Evolutionary conservation across 2,113 vertebrate species (phyloP).

Genomic region (Otis tarda): DNA sequence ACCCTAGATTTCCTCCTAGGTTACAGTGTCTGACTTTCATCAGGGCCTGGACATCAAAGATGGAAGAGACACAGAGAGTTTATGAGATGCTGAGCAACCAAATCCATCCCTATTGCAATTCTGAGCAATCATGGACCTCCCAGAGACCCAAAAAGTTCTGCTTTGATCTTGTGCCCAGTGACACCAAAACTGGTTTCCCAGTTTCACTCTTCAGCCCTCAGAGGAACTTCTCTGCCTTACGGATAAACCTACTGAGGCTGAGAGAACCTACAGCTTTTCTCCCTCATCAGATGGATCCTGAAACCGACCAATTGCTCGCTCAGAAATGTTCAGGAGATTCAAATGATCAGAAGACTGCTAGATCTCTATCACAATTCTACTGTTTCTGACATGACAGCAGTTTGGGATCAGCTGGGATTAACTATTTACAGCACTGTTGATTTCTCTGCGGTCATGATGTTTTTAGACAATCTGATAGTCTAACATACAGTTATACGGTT

Average conservation of each 20-base stretch:
- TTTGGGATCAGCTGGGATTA: background rate
- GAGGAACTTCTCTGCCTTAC: background rate
- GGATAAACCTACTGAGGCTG: background rate
- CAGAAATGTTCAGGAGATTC: background rate
- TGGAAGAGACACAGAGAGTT: background rate
- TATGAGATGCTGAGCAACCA: background rate
- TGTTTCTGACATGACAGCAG: background rate
- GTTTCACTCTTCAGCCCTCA: background rate
- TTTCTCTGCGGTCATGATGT: background rate
- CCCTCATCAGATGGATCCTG: background rate
- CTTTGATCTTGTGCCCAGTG: background rate
- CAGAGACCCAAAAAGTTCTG: background rate
- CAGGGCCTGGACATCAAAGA: background rate
- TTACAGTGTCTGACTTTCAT: background rate
- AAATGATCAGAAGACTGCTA: background rate
- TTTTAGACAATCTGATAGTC: background rate
- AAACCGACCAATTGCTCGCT: background rate
- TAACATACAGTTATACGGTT: background rate
- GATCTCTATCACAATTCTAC: background rate
- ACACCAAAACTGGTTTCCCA: background rate
- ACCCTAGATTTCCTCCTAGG: background rate
- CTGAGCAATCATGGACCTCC: background rate
- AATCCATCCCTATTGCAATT: background rate
- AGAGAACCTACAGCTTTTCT: background rate
- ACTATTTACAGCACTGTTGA: background rate